Evolutionary conservation across 2,888 invertebrate genomes (phyloP).

Genomic region (Cephus sareptanus): DNA sequence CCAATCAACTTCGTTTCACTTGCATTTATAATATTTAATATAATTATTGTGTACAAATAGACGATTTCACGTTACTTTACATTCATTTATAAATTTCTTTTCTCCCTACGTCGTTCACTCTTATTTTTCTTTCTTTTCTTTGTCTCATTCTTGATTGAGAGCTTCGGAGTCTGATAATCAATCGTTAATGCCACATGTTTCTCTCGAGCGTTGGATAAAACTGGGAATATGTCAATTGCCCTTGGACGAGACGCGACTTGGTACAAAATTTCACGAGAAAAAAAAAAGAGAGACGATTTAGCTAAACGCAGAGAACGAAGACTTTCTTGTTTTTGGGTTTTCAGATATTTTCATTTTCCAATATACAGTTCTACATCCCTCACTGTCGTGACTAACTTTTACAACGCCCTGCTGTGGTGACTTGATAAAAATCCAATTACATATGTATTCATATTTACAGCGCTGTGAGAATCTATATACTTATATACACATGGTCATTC

Average conservation of each 20-base stretch:
- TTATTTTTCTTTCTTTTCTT: constrained; percentile 9
- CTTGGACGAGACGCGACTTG: too few relatives aligned
- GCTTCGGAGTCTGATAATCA: constrained; percentile 33
- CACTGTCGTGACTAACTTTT: too few relatives aligned
- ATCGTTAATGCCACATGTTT: constrained; percentile 42
- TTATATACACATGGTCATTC: too few relatives aligned
- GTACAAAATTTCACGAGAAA: too few relatives aligned
- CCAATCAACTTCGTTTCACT: constrained; percentile 30
- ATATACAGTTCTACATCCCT: too few relatives aligned
- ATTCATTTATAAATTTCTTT: constrained; percentile 40
- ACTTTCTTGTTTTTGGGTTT: background rate
- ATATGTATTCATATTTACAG: constrained; percentile 25
- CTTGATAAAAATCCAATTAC: too few relatives aligned
- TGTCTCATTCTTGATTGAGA: constrained; percentile 28
- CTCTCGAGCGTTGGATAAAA: constrained; percentile 17
- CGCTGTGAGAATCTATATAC: constrained; percentile 9
- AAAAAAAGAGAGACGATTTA: constrained; percentile 18
- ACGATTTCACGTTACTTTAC: constrained; percentile 39
- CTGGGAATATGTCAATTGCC: too few relatives aligned
- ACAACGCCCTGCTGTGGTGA: background rate
- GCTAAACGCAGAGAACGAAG: constrained; percentile 13
- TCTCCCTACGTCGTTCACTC: constrained; percentile 19
- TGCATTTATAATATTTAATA: constrained; percentile 38
- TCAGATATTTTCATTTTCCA: too few relatives aligned
- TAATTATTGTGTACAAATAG: constrained; percentile 51